These are phyloP conservation scores for Parauchenoglanis ngamensis DNA, from an alignment of 2,797 vertebrate species.

Conservation along the genomic window DNA sequence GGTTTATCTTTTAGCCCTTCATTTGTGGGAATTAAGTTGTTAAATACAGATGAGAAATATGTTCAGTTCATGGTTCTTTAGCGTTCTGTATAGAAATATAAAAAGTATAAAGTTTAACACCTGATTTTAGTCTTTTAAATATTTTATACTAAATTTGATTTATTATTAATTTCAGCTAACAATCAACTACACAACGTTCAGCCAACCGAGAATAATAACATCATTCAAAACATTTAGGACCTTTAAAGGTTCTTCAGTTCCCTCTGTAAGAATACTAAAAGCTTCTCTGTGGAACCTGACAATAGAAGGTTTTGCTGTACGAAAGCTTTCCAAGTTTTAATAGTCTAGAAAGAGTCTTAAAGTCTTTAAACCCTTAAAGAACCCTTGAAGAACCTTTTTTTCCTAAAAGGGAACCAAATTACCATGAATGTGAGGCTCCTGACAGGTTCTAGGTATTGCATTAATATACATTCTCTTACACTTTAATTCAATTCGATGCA, in stretches of 20 bases:
- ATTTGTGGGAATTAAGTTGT: not conserved
- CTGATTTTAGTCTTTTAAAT: too few relatives aligned
- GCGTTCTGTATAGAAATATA: not conserved
- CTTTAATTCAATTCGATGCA: too few relatives aligned
- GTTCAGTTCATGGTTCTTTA: not conserved
- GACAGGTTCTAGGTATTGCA: too few relatives aligned
- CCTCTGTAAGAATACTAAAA: not conserved
- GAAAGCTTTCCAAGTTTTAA: too few relatives aligned
- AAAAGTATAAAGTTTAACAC: too few relatives aligned
- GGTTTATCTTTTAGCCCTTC: not conserved
- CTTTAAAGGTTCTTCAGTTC: not conserved
- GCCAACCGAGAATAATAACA: not conserved
- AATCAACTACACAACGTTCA: not conserved
- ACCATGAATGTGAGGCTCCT: too few relatives aligned
- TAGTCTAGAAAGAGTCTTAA: not conserved
- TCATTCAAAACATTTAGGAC: not conserved
- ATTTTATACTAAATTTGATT: not conserved
- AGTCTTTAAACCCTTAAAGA: not conserved
- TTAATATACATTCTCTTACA: too few relatives aligned
- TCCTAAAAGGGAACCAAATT: too few relatives aligned
- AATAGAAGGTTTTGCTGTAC: not conserved
- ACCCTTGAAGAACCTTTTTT: not conserved
- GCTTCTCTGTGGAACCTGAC: not conserved
- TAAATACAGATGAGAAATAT: not conserved
- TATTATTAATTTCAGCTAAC: not conserved